A percentile compares a stretch with the other conserved stretches of the same genome.
phyloP scores from a whole-genome alignment of 30 jellyfish, hydroid and myxozoan species.

The Aurelia coerulea region DNA sequence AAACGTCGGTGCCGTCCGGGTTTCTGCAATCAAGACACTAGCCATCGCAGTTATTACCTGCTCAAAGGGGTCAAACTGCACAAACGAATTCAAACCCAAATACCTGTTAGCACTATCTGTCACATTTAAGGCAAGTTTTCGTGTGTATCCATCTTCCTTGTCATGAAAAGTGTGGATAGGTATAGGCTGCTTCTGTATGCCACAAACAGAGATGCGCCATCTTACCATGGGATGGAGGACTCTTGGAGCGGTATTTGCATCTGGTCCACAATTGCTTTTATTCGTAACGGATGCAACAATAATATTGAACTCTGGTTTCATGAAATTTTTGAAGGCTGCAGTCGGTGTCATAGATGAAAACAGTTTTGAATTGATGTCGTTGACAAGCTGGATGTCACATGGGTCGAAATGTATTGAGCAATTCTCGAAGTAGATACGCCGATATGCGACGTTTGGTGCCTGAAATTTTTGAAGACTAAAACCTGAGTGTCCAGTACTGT shows the following conservation, averaged over 20 bases:
- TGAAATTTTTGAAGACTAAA: conserved; percentile 11
- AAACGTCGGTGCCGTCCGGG: conserved; percentile 11
- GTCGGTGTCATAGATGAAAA: neutral
- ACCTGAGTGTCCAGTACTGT: neutral
- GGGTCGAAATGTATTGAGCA: conserved; percentile 71
- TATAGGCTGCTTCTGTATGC: conserved; percentile 20
- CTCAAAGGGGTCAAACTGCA: conserved; percentile 25
- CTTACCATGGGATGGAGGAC: conserved; percentile 9
- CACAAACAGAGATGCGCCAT: conserved; percentile 51
- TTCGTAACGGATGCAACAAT: neutral
- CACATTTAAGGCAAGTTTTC: conserved; percentile 28
- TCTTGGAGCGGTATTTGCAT: conserved; percentile 66
- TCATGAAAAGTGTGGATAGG: conserved; percentile 64
- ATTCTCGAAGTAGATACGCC: conserved; percentile 35
- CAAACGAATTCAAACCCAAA: conserved; percentile 35
- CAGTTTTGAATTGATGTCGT: conserved; percentile 30
- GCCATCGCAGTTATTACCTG: conserved; percentile 58
- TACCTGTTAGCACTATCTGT: conserved; percentile 39
- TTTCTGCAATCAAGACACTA: conserved; percentile 26
- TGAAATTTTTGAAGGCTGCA: conserved; percentile 14
- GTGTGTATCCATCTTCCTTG: conserved; percentile 67
- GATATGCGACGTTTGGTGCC: neutral
- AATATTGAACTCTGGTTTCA: conserved; percentile 41
- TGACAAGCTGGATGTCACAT: conserved; percentile 31
- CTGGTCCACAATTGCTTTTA: conserved; percentile 16